Percentiles rank a stretch among this genome's conserved stretches.
Evolutionary conservation across 2,797 vertebrate genomes (phyloP).

Genomic region (Silurus aristotelis): DNA sequence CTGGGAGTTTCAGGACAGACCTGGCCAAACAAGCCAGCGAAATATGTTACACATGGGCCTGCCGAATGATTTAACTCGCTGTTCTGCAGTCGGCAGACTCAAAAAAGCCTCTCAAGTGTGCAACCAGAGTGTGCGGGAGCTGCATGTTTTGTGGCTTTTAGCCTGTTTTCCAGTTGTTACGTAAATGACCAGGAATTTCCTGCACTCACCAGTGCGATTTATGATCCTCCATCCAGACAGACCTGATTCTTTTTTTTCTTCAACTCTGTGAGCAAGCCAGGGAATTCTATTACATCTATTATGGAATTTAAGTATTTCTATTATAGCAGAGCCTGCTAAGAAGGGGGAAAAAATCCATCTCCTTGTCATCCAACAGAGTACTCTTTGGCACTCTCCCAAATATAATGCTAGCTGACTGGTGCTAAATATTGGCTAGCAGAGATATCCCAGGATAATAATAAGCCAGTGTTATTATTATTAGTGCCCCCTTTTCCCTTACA

Average conservation of each 20-base stretch:
- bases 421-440: background rate
- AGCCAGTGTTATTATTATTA: slow-evolving; percentile 6
- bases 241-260: slow-evolving; percentile 16
- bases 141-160: slow-evolving; percentile 54
- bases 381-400: background rate
- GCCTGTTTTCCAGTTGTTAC: slow-evolving; percentile 59
- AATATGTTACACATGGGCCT: slow-evolving; percentile 39
- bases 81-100: slow-evolving; percentile 31
- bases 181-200: slow-evolving; percentile 61
- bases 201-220: slow-evolving; percentile 48
- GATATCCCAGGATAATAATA: slow-evolving; percentile 27
- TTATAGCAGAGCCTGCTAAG: background rate
- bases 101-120: slow-evolving; percentile 35
- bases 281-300: slow-evolving; percentile 13
- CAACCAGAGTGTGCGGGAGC: slow-evolving; percentile 34
- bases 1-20: slow-evolving; percentile 20
- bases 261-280: slow-evolving; percentile 2
- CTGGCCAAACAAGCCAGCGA: slow-evolving; percentile 18
- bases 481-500: background rate
- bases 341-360: background rate
- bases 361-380: background rate
- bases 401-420: slow-evolving; percentile 4
- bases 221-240: slow-evolving; percentile 28
- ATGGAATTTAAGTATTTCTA: slow-evolving; percentile 5
- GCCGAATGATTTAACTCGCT: slow-evolving; percentile 42